phyloP scores from a whole-genome alignment of 2,888 invertebrate genomes.

The Lydus trimaculatus region DNA sequence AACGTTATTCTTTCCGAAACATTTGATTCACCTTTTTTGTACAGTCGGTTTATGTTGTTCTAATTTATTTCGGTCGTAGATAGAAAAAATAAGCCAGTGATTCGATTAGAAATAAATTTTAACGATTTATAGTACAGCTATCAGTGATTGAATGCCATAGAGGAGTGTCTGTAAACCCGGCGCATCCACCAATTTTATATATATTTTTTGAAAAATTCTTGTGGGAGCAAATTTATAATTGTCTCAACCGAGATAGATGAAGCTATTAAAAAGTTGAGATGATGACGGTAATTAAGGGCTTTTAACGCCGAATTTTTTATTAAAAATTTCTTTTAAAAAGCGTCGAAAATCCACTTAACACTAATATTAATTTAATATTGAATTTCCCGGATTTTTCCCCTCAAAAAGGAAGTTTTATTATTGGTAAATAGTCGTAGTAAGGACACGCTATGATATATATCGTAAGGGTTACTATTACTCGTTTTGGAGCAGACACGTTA shows the following conservation, averaged over 20 bases:
- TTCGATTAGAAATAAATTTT: neutral
- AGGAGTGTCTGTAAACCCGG: neutral
- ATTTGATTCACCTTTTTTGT: neutral
- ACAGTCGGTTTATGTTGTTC: neutral
- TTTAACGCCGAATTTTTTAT: neutral
- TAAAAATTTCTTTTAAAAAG: neutral
- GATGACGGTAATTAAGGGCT: neutral
- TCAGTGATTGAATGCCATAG: neutral
- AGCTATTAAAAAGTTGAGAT: neutral
- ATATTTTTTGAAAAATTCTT: no score
- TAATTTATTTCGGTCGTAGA: neutral
- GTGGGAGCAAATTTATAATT: neutral
- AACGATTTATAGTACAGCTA: no score
- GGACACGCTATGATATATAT: no score
- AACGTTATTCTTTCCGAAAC: neutral
- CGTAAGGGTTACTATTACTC: no score
- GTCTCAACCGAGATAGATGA: no score
- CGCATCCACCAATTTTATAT: neutral
- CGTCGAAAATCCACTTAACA: neutral
- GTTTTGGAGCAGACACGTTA: slow-evolving; percentile 13
- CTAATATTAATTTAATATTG: neutral
- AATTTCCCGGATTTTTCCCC: neutral
- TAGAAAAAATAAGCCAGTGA: neutral
- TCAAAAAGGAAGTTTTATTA: neutral
- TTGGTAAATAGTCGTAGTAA: neutral